These are phyloP conservation scores for Sakesphorus luctuosus DNA, from an alignment of 2,113 vertebrate species.

Conservation along the genomic window DNA sequence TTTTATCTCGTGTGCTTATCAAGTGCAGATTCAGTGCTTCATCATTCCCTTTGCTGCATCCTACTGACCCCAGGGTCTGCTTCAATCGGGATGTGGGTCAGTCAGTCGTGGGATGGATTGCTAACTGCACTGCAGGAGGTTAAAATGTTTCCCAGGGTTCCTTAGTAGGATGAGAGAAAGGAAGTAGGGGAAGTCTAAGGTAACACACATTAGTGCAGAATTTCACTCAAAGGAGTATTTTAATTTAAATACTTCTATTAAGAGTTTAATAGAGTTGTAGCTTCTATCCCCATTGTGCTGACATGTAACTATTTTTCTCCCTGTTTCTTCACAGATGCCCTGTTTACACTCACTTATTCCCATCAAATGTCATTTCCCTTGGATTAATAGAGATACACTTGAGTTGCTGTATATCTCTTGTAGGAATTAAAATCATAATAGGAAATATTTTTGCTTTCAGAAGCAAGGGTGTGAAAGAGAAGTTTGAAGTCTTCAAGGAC, in stretches of 20 bases:
- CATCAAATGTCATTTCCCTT: neutral
- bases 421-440: neutral
- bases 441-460: neutral
- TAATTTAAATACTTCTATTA: slow-evolving; percentile 55
- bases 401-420: neutral
- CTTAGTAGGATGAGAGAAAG: neutral
- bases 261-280: slow-evolving; percentile 18
- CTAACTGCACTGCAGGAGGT: neutral
- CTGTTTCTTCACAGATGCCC: neutral
- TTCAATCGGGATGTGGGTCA: neutral
- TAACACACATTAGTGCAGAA: slow-evolving; percentile 9
- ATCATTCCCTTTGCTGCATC: neutral
- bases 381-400: neutral
- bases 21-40: neutral
- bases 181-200: neutral
- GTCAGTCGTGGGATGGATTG: slow-evolving; percentile 5
- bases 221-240: slow-evolving; percentile 53
- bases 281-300: neutral
- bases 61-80: neutral
- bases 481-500: neutral
- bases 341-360: neutral
- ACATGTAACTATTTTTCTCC: neutral
- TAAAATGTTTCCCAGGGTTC: slow-evolving; percentile 14
- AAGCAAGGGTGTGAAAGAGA: neutral
- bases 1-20: neutral